Evolutionary conservation across 2,888 invertebrate genomes (phyloP), one percentile per base, ranked within the genome.

Genomic region (Tachina grossa): DNA sequence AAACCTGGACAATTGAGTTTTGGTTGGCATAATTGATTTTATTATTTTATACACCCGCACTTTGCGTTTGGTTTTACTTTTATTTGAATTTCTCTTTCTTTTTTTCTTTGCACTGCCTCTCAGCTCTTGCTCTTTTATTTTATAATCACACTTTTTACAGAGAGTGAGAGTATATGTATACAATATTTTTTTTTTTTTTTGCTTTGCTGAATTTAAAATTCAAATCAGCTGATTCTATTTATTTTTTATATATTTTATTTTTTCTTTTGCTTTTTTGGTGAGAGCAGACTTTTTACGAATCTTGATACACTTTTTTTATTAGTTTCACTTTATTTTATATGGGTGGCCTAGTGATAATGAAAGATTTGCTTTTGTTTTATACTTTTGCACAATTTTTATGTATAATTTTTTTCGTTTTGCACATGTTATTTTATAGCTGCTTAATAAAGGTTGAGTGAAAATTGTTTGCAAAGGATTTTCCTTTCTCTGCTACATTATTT

Each of bases 281-380:
- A 63, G 59, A 78, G 72, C 53, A 72, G 61, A 57, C 19, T 68
- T 78, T 72, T 22, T 22, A 22, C 45, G 43, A 49, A 45, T 43
- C 6, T 53, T 14, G 22, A 16, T 39, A 39, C 14, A 6, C 6
- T 75, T 66, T 57, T 77, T 19, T 59, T 75, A 16, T 59, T 61
- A 53, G 49, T 79, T 71, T 77, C 65, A 72, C 65, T 84, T 76
- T 74, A 61, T 84, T 79, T 69, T 69, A 68, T 79, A 79, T 76
- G 76, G 79, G 76, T 85, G 85, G 79, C 85, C 85, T 85, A 85
- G 79, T 85, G 85, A 83, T 76, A 85, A 85, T 85, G 85, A 85
- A 85, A 85, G 85, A 72, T 78, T 82, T 83, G 4, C 9, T 77
- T 10, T 61, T 78, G 63, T 75, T 84, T 55, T 84, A 1, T 9